A percentile compares a stretch with the other conserved stretches of the same genome.
Evolutionary conservation across 2,113 vertebrate genomes (phyloP).

Genomic region (Hippopotamus amphibius): DNA sequence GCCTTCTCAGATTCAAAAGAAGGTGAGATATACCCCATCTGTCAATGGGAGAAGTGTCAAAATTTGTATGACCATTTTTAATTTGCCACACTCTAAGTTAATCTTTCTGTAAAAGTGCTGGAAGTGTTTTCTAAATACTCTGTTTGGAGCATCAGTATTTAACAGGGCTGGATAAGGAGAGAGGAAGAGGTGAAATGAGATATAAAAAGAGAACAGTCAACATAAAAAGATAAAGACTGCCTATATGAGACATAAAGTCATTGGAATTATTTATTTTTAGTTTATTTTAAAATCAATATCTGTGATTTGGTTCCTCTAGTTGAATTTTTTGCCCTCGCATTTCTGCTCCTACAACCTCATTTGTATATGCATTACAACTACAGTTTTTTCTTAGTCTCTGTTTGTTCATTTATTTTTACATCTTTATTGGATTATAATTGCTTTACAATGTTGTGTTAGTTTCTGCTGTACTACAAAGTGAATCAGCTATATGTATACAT

Average conservation of each 20-base stretch:
- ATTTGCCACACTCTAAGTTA: not conserved
- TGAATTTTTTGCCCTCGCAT: not conserved
- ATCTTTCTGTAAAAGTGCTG: not conserved
- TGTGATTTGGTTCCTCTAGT: not conserved
- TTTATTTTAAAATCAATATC: not conserved
- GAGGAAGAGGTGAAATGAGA: not conserved
- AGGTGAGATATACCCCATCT: not conserved
- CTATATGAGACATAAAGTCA: not conserved
- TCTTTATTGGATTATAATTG: no score
- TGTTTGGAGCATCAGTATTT: not conserved
- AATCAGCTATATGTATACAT: no score
- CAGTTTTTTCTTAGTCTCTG: not conserved
- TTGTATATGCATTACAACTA: not conserved
- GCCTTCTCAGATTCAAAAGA: not conserved
- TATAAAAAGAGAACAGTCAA: not conserved
- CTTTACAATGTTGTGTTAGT: no score
- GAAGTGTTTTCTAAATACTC: not conserved
- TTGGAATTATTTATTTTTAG: not conserved
- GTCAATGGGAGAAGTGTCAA: not conserved
- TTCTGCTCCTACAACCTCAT: not conserved
- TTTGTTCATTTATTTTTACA: no score
- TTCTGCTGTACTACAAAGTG: no score
- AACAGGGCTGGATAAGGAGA: not conserved
- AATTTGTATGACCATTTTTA: not conserved
- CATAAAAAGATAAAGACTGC: not conserved